These are phyloP conservation scores for Cheilinus undulatus DNA, from an alignment of 2,113 vertebrate species.

Conservation along the genomic window DNA sequence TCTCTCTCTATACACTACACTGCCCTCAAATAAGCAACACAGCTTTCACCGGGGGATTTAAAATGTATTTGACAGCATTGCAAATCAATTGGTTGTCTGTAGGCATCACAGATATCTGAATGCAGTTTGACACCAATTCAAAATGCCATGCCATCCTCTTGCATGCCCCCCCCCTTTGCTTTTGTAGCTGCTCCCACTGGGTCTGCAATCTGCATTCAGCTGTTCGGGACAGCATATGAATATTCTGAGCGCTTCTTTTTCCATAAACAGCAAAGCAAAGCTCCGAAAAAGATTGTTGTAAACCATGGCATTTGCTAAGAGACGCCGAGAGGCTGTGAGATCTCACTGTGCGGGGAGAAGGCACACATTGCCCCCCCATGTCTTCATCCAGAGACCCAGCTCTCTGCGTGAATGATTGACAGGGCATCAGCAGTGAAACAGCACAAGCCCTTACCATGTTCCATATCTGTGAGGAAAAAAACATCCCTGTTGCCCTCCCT, in stretches of 20 bases:
- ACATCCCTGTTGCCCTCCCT: conserved; percentile 5
- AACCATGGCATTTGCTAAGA: conserved; percentile 40
- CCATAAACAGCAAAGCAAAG: conserved; percentile 38
- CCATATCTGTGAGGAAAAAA: conserved; percentile 62
- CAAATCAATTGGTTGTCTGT: conserved; percentile 45
- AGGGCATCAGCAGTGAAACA: conserved; percentile 20
- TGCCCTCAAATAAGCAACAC: conserved; percentile 36
- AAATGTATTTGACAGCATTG: conserved; percentile 27
- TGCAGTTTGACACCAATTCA: conserved; percentile 58
- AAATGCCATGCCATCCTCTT: conserved; percentile 56
- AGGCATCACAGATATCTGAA: conserved; percentile 38
- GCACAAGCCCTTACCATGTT: conserved; percentile 35
- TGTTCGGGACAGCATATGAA: conserved; percentile 66
- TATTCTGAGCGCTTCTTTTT: conserved; percentile 61
- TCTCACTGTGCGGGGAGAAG: conserved; percentile 26
- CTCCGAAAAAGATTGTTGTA: conserved; percentile 19
- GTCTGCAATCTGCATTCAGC: conserved; percentile 60
- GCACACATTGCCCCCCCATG: conserved; percentile 15
- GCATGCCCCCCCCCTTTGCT: conserved; percentile 20
- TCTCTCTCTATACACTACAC: conserved; percentile 18
- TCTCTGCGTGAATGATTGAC: conserved; percentile 52
- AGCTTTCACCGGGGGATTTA: conserved; percentile 31
- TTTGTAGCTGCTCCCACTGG: conserved; percentile 54
- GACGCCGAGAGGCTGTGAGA: conserved; percentile 20
- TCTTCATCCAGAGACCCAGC: conserved; percentile 5